Conservation (phyloP, 2,797 vertebrate genomes). For the Leptodactylus fallax region DNA sequence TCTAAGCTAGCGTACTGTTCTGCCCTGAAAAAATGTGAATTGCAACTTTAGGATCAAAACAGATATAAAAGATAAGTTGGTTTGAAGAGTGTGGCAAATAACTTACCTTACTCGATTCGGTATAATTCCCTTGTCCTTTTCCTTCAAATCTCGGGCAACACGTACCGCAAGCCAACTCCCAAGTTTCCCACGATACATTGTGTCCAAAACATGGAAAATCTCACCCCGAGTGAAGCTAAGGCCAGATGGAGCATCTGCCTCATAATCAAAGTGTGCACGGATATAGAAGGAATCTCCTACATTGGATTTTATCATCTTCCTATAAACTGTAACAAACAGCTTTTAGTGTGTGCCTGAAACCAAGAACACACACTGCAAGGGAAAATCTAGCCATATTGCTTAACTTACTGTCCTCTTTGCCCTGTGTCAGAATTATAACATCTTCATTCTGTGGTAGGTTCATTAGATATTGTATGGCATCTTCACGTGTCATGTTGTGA, state of each 20-base stretch:
- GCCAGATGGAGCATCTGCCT: slow-evolving; percentile 78
- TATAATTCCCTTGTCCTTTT: slow-evolving; percentile 91
- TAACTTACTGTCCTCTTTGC: slow-evolving; percentile 93
- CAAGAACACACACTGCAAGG: background rate
- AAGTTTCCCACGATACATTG: slow-evolving; percentile 85
- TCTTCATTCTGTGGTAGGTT: slow-evolving; percentile 79
- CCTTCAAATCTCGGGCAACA: slow-evolving; percentile 88
- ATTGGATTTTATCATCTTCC: slow-evolving; percentile 87
- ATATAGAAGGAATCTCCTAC: slow-evolving; percentile 94
- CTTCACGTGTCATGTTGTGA: slow-evolving; percentile 89
- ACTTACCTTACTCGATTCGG: slow-evolving; percentile 87
- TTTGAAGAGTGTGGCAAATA: background rate
- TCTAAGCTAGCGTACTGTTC: slow-evolving; percentile 89
- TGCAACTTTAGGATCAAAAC: background rate
- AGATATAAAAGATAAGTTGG: background rate
- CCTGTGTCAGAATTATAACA: slow-evolving; percentile 82
- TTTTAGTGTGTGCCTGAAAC: background rate
- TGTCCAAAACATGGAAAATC: slow-evolving; percentile 93
- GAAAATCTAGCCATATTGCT: background rate
- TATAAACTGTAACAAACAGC: slow-evolving; percentile 79
- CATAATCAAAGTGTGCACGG: slow-evolving; percentile 93
- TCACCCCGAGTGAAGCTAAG: slow-evolving; percentile 91
- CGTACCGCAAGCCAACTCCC: slow-evolving; percentile 90
- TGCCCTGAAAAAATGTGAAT: slow-evolving; percentile 79
- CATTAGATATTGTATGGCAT: slow-evolving; percentile 89